phyloP scores from a whole-genome alignment of 2,888 invertebrate genomes.

The Diarsia dahlii region DNA sequence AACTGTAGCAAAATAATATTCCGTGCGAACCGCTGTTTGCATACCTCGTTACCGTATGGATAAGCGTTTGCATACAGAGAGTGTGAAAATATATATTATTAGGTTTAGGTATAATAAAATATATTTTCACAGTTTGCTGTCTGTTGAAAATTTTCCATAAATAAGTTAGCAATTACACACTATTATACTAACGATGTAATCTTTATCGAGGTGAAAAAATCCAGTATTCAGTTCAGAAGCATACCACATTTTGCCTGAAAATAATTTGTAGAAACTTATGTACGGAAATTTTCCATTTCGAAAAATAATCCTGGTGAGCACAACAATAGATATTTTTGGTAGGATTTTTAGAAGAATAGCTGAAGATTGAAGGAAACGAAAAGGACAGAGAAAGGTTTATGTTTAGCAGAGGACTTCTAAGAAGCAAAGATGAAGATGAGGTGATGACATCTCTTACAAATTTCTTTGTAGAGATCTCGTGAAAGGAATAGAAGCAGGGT shows the following conservation, averaged over 20 bases:
- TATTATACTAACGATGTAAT: neutral
- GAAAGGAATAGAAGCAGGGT: too few relatives aligned
- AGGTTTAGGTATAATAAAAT: too few relatives aligned
- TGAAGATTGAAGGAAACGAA: neutral
- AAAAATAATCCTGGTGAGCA: neutral
- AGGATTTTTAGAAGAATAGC: neutral
- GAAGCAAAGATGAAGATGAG: neutral
- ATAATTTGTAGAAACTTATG: neutral
- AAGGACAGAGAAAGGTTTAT: neutral
- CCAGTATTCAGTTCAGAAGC: neutral
- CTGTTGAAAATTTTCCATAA: constrained; percentile 40
- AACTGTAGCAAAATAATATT: constrained; percentile 53
- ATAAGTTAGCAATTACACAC: neutral
- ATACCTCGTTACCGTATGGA: constrained; percentile 22
- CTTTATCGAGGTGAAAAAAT: neutral
- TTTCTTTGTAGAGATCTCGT: neutral
- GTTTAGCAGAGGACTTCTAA: neutral
- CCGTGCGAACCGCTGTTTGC: constrained; percentile 36
- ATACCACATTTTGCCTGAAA: neutral
- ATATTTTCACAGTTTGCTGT: constrained; percentile 27
- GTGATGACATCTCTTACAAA: neutral
- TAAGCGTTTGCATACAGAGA: constrained; percentile 22
- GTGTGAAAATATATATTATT: too few relatives aligned
- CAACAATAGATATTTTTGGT: neutral
- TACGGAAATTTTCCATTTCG: neutral